phyloP scores from a whole-genome alignment of 2,888 invertebrate genomes.

The Perithous albicinctus region DNA sequence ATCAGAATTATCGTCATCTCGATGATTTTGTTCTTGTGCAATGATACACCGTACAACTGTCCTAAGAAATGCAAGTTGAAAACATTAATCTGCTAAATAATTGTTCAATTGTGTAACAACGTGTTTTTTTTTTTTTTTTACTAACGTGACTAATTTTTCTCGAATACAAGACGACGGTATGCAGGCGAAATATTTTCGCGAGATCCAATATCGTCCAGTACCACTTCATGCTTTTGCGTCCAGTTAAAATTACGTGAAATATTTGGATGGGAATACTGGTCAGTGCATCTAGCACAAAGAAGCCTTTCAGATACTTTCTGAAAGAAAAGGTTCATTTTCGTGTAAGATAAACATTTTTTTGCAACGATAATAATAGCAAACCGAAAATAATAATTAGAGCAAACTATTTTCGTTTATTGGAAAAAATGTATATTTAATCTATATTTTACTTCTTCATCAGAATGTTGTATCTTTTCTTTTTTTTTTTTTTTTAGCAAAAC shows the following conservation, averaged over 20 bases:
- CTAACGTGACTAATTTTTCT: slow-evolving; percentile 79
- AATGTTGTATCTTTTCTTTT: too few species aligned
- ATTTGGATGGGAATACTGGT: slow-evolving; percentile 78
- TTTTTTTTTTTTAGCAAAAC: too few species aligned
- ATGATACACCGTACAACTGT: slow-evolving; percentile 76
- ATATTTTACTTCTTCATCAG: too few species aligned
- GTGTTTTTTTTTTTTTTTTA: too few species aligned
- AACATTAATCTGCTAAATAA: not conserved
- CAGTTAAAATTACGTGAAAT: slow-evolving; percentile 65
- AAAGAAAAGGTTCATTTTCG: slow-evolving; percentile 38
- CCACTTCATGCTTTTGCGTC: slow-evolving; percentile 61
- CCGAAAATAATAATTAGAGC: not conserved
- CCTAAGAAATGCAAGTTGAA: not conserved
- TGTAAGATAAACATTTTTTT: not conserved
- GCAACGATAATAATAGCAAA: not conserved
- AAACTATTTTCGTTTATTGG: not conserved
- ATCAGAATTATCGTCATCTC: slow-evolving; percentile 73
- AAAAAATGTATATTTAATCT: not conserved
- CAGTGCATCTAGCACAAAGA: slow-evolving; percentile 78
- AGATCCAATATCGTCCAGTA: slow-evolving; percentile 75
- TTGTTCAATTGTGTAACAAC: not conserved
- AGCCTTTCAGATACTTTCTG: slow-evolving; percentile 79
- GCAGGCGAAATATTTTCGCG: slow-evolving; percentile 79
- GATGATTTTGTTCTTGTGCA: slow-evolving; percentile 74
- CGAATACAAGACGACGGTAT: slow-evolving; percentile 77